Base-by-base conservation (phyloP, 1,140 invertebrate genomes). In the Rhizoglyphus robini region DNA sequence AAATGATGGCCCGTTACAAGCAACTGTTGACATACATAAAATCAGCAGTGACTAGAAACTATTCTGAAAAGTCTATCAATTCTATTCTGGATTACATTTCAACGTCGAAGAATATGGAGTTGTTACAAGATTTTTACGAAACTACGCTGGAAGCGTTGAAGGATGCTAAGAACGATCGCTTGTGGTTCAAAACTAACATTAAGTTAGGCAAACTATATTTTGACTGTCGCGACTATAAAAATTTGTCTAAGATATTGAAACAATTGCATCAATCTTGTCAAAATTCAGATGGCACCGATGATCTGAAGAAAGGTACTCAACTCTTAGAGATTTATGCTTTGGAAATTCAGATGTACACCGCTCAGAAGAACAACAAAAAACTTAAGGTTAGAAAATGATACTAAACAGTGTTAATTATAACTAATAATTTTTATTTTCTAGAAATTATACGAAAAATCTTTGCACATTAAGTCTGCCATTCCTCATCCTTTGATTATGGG, bases 161-260 rank as follows among this genome's bases (percentile, higher is more conserved):
- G 77, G 92, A 98, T 83, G 92, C 94, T 0, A 98, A 98, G 77
- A 99, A 99, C 80, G 96, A 99, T 78, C 81, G 96, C 70, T 77
- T 99, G 36, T 99, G 96, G 96, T 99, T 99, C 76, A 99, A 99
- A 80, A 99, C 96, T 4, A 99, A 99, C 75, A 98, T 94, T 1
- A 99, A 99, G 80, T 77, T 99, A 68, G 96, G 72, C 27, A 99
- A 99, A 77, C 77, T 99, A 4, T 99, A 99, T 76, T 98, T 94
- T 76, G 96, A 99, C 77, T 80, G 93, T 64, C 88, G 84, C 51
- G 95, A 99, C 75, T 99, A 88, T 73, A 87, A 85, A 57, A 96
- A 95, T 79, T 77, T 99, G 70, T 86, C 92, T 48, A 94, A 92
- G 79, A 98, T 99, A 74, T 78, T 99, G 46, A 98, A 97, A 78